Evolutionary conservation across 64 coral and sea anemone species (phyloP).

Genomic region (Pachyseris speciosa): DNA sequence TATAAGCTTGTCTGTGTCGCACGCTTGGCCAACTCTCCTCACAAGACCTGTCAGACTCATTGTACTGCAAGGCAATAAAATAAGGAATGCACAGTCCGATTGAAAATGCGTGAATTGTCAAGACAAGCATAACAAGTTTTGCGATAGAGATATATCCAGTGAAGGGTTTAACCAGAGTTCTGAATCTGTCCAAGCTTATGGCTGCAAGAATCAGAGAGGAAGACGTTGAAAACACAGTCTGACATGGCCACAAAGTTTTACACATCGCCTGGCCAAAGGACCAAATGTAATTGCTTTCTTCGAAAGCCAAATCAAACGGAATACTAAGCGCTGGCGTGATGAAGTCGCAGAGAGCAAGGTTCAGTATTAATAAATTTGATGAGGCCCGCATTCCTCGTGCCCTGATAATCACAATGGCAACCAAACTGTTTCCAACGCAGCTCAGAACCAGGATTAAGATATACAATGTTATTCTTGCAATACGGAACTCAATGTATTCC

Average conservation of each 20-base stretch:
- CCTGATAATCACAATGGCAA: conserved; percentile 45
- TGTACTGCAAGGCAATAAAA: too few relatives aligned
- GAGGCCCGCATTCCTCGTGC: conserved; percentile 38
- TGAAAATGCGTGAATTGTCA: too few relatives aligned
- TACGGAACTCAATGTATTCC: neutral
- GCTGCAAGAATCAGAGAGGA: too few relatives aligned
- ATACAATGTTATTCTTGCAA: conserved; percentile 55
- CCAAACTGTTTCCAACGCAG: conserved; percentile 58
- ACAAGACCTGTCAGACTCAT: too few relatives aligned
- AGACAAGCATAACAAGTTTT: too few relatives aligned
- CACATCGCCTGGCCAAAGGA: conserved; percentile 59
- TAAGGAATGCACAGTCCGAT: too few relatives aligned
- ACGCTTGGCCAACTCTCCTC: too few relatives aligned
- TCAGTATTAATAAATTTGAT: too few relatives aligned
- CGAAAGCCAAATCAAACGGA: conserved; percentile 68
- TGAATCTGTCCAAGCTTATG: too few relatives aligned
- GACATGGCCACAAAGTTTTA: conserved; percentile 65
- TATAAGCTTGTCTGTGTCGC: too few relatives aligned
- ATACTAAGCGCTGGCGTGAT: conserved; percentile 49
- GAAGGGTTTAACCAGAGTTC: too few relatives aligned
- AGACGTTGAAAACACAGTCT: conserved; percentile 47
- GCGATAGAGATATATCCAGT: too few relatives aligned
- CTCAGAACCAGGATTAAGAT: conserved; percentile 56
- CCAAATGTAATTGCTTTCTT: conserved; percentile 55
- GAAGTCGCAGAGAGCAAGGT: conserved; percentile 46